phyloP scores from a whole-genome alignment of 2,113 vertebrate species.

The Spheniscus mendiculus region DNA sequence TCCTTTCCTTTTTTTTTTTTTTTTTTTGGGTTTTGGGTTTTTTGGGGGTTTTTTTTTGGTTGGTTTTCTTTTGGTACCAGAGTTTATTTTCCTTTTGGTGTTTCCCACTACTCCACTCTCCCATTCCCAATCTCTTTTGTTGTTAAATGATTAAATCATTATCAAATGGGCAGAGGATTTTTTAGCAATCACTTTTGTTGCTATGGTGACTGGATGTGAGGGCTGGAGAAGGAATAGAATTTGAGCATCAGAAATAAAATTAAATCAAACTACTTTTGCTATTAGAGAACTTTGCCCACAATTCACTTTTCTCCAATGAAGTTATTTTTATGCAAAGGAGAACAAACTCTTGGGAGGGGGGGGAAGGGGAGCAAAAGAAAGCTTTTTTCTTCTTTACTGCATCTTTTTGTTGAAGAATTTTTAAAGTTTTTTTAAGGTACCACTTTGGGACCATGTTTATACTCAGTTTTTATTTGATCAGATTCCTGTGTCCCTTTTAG shows the following conservation, averaged over 20 bases:
- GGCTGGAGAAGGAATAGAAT: not conserved
- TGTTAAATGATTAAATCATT: conserved; percentile 43
- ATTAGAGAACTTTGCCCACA: not conserved
- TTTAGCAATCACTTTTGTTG: conserved; percentile 9
- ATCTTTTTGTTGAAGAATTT: not conserved
- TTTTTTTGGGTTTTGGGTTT: not conserved
- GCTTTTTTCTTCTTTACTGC: not conserved
- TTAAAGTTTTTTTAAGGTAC: not conserved
- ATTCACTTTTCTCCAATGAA: not conserved
- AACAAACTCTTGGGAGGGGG: not conserved
- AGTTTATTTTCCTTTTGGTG: not conserved
- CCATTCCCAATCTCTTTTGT: not conserved
- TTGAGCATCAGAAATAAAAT: conserved; percentile 16
- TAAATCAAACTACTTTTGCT: conserved; percentile 22
- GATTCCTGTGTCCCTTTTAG: not conserved
- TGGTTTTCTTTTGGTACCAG: not conserved
- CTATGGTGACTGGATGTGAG: not conserved
- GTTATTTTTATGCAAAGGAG: not conserved
- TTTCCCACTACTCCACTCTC: not conserved
- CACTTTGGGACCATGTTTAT: not conserved
- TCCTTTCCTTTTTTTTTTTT: not conserved
- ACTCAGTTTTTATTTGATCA: not conserved
- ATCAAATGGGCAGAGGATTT: conserved; percentile 6
- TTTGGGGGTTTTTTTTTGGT: too few species aligned
- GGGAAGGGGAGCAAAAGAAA: not conserved